phyloP scores from a whole-genome alignment of 2,888 invertebrate species.

The Prosapia bicincta region DNA sequence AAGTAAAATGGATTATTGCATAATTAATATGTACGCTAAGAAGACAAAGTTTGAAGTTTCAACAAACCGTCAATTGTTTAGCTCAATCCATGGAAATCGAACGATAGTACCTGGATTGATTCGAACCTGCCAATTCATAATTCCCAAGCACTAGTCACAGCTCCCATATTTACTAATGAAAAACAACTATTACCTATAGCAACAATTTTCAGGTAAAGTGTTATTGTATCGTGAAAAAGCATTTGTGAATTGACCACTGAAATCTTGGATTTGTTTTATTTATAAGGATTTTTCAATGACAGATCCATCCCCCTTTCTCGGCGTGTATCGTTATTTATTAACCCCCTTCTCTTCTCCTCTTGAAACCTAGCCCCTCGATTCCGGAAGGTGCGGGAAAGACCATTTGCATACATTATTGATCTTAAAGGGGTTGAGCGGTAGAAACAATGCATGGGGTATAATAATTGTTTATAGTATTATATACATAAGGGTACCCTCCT shows the following conservation, averaged over 20 bases:
- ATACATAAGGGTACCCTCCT: background rate
- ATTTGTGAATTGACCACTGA: background rate
- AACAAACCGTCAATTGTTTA: too few species aligned
- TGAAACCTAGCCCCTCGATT: constrained; percentile 17
- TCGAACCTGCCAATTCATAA: too few species aligned
- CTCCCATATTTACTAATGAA: too few species aligned
- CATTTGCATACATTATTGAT: constrained; percentile 35
- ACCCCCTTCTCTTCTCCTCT: constrained; percentile 18
- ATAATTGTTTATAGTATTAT: constrained; percentile 25
- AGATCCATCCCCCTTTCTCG: background rate
- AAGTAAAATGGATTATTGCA: too few species aligned
- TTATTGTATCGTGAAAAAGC: too few species aligned
- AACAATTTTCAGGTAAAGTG: too few species aligned
- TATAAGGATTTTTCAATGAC: background rate
- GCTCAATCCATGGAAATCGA: too few species aligned
- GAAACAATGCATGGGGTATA: constrained; percentile 31
- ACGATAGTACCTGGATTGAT: too few species aligned
- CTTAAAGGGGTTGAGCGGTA: constrained; percentile 22
- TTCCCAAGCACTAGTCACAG: too few species aligned
- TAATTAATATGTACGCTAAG: too few species aligned
- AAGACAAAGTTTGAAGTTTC: too few species aligned
- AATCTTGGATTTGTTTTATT: background rate
- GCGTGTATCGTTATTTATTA: constrained; percentile 24
- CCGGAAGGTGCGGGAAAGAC: constrained; percentile 27
- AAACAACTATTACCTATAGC: too few species aligned